Conservation (phyloP, 2,888 invertebrate species). For the Ophion obscuratus region DNA sequence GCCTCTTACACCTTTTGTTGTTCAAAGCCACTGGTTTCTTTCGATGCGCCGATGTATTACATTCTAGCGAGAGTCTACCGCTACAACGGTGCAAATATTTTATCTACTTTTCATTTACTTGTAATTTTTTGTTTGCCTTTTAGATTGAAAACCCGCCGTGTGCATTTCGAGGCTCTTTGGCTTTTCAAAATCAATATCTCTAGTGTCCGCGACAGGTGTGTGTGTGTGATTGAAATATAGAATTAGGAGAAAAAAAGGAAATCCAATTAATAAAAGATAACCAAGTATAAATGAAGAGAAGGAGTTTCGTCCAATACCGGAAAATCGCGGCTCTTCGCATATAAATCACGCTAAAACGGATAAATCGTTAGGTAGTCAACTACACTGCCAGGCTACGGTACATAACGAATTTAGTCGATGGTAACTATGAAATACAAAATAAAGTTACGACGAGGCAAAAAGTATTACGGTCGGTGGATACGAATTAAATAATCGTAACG, state of each 20-base stretch:
- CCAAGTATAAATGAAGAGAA: conserved; percentile 45
- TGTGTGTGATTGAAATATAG: conserved; percentile 34
- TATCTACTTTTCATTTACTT: neutral
- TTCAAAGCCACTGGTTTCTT: no score
- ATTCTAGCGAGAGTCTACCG: no score
- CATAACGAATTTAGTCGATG: conserved; percentile 80
- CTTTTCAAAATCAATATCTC: conserved; percentile 34
- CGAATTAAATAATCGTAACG: conserved; percentile 57
- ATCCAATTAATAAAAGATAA: conserved; percentile 47
- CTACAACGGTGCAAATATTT: neutral
- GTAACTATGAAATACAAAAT: conserved; percentile 70
- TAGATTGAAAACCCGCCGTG: neutral
- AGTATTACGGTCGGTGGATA: conserved; percentile 12
- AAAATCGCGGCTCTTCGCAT: conserved; percentile 37
- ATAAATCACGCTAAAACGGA: conserved; percentile 44
- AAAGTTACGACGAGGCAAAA: conserved; percentile 28
- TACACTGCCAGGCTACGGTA: conserved; percentile 80
- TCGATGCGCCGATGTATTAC: no score
- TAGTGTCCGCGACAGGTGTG: conserved; percentile 39
- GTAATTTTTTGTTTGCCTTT: neutral
- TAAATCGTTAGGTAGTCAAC: conserved; percentile 74
- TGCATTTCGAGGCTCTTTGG: conserved; percentile 1
- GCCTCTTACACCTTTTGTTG: neutral
- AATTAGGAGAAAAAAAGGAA: conserved; percentile 19
- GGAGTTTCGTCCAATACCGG: conserved; percentile 31